phyloP scores from a whole-genome alignment of 2,113 vertebrate species.

The Urocolius indicus region DNA sequence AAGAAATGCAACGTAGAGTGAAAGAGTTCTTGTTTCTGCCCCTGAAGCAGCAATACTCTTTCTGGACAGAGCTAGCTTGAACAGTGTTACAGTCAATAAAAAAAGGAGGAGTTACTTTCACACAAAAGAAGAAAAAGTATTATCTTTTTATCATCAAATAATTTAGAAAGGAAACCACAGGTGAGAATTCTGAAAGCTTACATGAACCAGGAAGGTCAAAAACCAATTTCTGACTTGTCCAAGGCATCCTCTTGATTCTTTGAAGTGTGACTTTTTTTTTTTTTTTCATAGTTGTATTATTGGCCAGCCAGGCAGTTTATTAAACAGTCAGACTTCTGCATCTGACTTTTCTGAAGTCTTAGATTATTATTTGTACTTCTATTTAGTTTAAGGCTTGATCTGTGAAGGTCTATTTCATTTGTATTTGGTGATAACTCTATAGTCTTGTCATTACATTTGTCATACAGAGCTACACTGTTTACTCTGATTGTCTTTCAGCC shows the following conservation, averaged over 20 bases:
- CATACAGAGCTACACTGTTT: neutral
- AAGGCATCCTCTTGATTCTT: constrained; percentile 68
- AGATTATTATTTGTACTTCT: neutral
- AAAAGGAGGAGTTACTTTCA: constrained; percentile 40
- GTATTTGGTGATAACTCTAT: neutral
- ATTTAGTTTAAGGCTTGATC: neutral
- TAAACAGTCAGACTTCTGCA: constrained; percentile 17
- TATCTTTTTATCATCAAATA: constrained; percentile 59
- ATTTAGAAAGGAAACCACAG: constrained; percentile 68
- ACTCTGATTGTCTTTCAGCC: neutral
- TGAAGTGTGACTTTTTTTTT: neutral
- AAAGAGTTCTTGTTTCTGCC: neutral
- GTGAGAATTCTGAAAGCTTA: constrained; percentile 62
- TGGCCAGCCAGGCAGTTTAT: constrained; percentile 29
- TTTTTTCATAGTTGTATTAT: neutral
- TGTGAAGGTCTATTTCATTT: neutral
- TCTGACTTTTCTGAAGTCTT: neutral
- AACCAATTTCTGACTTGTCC: constrained; percentile 67
- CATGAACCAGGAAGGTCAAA: constrained; percentile 66
- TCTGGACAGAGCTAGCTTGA: neutral
- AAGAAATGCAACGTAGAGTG: neutral
- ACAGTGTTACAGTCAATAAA: neutral
- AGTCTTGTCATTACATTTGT: neutral
- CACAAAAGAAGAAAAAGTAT: constrained; percentile 56
- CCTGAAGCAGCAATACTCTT: neutral